Conservation (phyloP, 2,797 vertebrate species). For the Catamblyrhynchus diadema region DNA sequence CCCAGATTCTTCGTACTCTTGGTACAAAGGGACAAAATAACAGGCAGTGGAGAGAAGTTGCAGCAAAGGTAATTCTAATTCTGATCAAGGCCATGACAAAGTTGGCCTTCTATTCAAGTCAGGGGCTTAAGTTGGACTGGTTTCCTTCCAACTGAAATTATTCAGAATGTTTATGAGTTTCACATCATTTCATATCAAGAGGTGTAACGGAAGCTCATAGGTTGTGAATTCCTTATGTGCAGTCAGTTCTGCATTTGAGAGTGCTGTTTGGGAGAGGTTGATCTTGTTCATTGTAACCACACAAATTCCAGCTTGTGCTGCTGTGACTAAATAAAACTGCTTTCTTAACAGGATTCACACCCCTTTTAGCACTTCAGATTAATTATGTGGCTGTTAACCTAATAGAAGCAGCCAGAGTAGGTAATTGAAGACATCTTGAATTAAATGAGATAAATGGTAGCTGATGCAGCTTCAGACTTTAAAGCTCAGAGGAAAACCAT, state of each 20-base stretch:
- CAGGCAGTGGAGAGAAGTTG: neutral
- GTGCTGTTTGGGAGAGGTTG: neutral
- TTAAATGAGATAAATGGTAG: slow-evolving; percentile 23
- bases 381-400: slow-evolving; percentile 22
- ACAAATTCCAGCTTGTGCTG: neutral
- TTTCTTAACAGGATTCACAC: neutral
- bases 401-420: neutral
- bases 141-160: neutral
- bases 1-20: neutral
- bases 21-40: neutral
- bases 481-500: neutral
- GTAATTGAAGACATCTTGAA: slow-evolving; percentile 48
- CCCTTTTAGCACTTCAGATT: neutral
- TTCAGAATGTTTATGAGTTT: neutral
- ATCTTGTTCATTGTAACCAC: neutral
- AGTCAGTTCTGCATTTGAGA: neutral
- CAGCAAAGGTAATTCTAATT: neutral
- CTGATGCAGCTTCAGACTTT: neutral
- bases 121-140: neutral
- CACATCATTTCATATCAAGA: neutral
- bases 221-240: neutral
- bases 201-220: neutral
- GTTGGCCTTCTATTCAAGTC: neutral
- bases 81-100: neutral
- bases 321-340: neutral